Evolutionary conservation across 2,888 invertebrate species (phyloP).

Genomic region (Drosophila setosimentum): DNA sequence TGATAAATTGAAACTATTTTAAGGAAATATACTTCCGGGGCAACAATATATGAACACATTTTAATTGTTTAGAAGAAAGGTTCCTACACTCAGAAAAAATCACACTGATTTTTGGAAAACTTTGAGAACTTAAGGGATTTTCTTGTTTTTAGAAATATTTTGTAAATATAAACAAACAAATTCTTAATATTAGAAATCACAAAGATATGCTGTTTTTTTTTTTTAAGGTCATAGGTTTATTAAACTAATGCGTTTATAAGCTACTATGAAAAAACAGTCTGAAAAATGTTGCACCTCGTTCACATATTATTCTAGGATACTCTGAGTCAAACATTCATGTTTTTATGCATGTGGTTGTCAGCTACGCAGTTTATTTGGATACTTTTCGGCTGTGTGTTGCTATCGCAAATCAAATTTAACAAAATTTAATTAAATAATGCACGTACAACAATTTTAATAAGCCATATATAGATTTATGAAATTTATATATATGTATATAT

Average conservation of each 20-base stretch:
- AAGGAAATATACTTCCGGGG: background rate
- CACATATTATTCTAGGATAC: background rate
- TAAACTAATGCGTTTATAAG: no score
- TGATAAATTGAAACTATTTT: no score
- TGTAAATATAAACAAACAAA: no score
- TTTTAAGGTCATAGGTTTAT: no score
- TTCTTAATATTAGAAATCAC: no score
- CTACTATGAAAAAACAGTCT: no score
- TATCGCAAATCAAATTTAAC: constrained; percentile 66
- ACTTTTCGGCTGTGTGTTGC: constrained; percentile 14
- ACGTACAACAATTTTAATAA: constrained; percentile 73
- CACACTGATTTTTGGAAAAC: fast-evolving
- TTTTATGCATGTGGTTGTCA: constrained; percentile 25
- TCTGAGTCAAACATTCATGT: background rate
- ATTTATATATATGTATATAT: background rate
- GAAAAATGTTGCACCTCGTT: no score
- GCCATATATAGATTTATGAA: no score
- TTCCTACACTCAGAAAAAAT: background rate
- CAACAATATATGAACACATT: background rate
- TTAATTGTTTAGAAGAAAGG: background rate
- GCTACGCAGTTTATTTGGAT: constrained; percentile 26
- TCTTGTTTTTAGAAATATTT: no score
- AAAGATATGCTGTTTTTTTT: no score
- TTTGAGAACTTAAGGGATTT: no score
- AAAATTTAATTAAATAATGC: constrained; percentile 76